A percentile compares a stretch with the other conserved stretches of the same genome.
These are phyloP conservation scores for Malacoraja senta DNA, from an alignment of 2,797 vertebrate species.

Conservation along the genomic window DNA sequence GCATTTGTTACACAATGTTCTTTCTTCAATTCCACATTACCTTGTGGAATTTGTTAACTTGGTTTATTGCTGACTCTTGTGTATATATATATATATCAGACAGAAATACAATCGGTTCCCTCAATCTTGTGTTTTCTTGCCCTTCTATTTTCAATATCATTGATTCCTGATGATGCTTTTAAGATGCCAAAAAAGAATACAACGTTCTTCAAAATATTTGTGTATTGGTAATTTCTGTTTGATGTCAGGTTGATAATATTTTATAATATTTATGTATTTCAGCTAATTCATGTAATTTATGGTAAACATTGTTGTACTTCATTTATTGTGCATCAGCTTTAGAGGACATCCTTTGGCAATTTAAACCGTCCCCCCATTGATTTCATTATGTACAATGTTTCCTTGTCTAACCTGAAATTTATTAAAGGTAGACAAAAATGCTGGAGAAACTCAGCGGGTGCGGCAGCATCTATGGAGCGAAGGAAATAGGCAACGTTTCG, in stretches of 20 bases:
- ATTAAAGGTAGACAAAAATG: too few relatives aligned
- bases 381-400: not conserved
- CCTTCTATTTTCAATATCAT: slow-evolving; percentile 5
- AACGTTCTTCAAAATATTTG: not conserved
- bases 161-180: not conserved
- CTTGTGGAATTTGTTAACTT: not conserved
- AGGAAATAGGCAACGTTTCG: too few relatives aligned
- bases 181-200: not conserved
- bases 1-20: not conserved
- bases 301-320: not conserved
- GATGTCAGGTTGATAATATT: not conserved
- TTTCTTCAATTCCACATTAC: not conserved
- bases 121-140: not conserved
- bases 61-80: not conserved
- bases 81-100: not conserved
- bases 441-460: too few relatives aligned
- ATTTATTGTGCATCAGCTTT: not conserved
- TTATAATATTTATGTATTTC: not conserved
- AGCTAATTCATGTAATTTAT: not conserved
- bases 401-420: not conserved
- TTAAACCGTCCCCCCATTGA: not conserved
- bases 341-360: not conserved
- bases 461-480: too few relatives aligned
- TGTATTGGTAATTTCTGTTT: not conserved
- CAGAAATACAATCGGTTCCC: not conserved